phyloP scores from a whole-genome alignment of 2,113 vertebrate genomes.

The Callocephalon fimbriatum region DNA sequence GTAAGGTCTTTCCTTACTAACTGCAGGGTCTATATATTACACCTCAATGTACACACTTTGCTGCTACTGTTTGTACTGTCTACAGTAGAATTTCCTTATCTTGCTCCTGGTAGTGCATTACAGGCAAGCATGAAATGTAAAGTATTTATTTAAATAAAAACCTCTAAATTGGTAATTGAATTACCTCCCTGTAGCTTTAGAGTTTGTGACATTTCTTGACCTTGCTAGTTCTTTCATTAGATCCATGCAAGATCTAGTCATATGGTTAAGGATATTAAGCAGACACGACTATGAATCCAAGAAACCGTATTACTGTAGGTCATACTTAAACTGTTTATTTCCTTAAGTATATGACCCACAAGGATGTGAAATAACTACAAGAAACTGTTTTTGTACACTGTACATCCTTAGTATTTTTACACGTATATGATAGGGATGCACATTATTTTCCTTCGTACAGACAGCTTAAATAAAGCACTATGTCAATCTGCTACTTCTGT shows the following conservation, averaged over 20 bases:
- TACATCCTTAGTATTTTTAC: conserved; percentile 99
- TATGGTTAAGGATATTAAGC: conserved; percentile 85
- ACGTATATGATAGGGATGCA: conserved; percentile 94
- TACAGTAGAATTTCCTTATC: conserved; percentile 85
- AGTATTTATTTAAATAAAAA: conserved; percentile 96
- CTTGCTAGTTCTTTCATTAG: conserved; percentile 88
- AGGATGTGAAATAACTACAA: conserved; percentile 90
- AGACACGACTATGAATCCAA: conserved; percentile 79
- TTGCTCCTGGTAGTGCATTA: conserved; percentile 90
- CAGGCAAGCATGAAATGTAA: conserved; percentile 97
- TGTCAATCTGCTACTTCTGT: conserved; percentile 88
- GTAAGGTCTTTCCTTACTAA: conserved; percentile 82
- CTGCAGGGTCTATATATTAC: conserved; percentile 86
- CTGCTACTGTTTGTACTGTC: conserved; percentile 94
- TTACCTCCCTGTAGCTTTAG: conserved; percentile 92
- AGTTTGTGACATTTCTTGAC: conserved; percentile 89
- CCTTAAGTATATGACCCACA: conserved; percentile 85
- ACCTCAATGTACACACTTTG: conserved; percentile 88
- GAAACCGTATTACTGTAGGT: conserved; percentile 84
- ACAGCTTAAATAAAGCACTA: conserved; percentile 98
- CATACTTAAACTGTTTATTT: conserved; percentile 83
- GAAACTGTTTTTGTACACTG: conserved; percentile 96
- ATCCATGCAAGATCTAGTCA: conserved; percentile 84
- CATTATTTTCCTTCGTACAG: conserved; percentile 96
- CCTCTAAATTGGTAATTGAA: conserved; percentile 85